Conservation (phyloP, 1,140 invertebrate species). For the Latrodectus geometricus region DNA sequence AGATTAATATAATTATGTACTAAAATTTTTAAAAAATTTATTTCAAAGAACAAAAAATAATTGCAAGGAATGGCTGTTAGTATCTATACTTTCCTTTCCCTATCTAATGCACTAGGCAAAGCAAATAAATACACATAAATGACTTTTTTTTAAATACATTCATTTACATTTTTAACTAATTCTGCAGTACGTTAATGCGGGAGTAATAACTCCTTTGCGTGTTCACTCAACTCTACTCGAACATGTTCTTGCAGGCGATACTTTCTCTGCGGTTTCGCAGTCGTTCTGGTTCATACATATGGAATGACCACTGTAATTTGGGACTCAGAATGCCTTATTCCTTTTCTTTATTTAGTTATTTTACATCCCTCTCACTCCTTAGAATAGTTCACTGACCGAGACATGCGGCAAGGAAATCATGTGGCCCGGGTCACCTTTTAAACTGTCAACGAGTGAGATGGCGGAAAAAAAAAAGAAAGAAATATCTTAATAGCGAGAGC, state of each 20-base stretch:
- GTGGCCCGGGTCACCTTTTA: background rate
- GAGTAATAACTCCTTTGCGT: background rate
- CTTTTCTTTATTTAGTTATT: background rate
- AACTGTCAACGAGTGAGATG: background rate
- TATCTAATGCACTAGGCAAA: background rate
- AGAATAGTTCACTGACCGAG: background rate
- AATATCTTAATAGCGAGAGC: too few species aligned
- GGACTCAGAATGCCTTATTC: background rate
- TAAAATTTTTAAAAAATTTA: too few species aligned
- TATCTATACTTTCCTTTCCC: too few species aligned
- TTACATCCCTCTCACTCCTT: background rate
- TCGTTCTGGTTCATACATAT: background rate
- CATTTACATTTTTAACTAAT: background rate
- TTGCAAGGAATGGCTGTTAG: too few species aligned
- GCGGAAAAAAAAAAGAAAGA: too few species aligned
- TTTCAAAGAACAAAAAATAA: too few species aligned
- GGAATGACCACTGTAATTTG: background rate
- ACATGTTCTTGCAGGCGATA: background rate
- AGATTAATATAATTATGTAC: too few species aligned
- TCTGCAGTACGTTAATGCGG: background rate
- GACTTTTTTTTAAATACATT: background rate
- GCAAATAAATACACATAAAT: background rate
- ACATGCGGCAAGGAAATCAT: background rate
- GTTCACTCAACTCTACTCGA: background rate
- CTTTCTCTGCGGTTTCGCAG: background rate